These are phyloP conservation scores for Scylla paramamosain DNA, from an alignment of 1,140 invertebrate genomes.

Conservation along the genomic window DNA sequence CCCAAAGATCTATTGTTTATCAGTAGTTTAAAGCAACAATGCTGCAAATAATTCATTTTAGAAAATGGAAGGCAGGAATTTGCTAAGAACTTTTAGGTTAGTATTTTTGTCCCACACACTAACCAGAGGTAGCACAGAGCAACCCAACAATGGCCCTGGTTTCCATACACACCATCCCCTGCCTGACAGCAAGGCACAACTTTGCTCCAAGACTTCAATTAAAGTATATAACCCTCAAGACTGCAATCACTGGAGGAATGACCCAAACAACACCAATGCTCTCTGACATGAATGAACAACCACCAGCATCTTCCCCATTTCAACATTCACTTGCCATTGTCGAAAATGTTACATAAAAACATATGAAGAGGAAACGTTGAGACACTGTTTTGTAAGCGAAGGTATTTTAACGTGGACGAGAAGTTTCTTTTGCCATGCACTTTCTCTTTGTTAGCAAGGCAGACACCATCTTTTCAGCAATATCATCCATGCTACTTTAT, in stretches of 20 bases:
- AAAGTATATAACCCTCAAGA: not conserved
- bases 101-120: too few relatives aligned
- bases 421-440: not conserved
- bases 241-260: slow-evolving; percentile 44
- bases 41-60: too few relatives aligned
- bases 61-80: too few relatives aligned
- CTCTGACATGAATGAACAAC: slow-evolving; percentile 60
- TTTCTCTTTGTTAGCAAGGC: not conserved
- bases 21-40: too few relatives aligned
- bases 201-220: slow-evolving; percentile 41
- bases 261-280: slow-evolving; percentile 66
- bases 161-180: not conserved
- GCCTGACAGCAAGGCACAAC: slow-evolving; percentile 66
- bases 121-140: too few relatives aligned
- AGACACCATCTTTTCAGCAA: not conserved
- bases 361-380: not conserved
- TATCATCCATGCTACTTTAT: not conserved
- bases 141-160: too few relatives aligned
- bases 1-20: too few relatives aligned
- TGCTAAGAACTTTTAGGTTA: too few relatives aligned
- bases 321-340: slow-evolving; percentile 71
- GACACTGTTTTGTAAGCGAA: not conserved
- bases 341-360: slow-evolving; percentile 1
- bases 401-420: not conserved
- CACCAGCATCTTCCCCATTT: slow-evolving; percentile 54